Evolutionary conservation across 2,113 vertebrate species (phyloP).

Genomic region (Casuarius casuarius): DNA sequence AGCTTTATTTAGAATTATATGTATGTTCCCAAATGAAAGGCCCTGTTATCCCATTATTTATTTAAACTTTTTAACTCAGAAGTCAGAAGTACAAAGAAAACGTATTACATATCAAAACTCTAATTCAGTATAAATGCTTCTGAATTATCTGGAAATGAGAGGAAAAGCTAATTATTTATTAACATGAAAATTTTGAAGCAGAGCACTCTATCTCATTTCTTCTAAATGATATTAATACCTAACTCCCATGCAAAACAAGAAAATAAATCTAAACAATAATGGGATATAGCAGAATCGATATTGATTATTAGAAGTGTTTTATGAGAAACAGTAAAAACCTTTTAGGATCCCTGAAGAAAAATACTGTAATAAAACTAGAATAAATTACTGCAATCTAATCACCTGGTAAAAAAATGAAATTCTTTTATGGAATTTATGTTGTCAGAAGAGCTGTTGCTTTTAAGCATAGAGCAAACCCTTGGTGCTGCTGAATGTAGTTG

Average conservation of each 20-base stretch:
- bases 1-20: background rate
- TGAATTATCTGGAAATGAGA: background rate
- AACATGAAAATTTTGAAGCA: conserved; percentile 3
- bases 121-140: background rate
- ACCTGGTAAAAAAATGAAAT: conserved; percentile 67
- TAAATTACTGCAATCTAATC: conserved; percentile 66
- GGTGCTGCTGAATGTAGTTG: background rate
- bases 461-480: background rate
- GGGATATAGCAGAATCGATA: conserved; percentile 58
- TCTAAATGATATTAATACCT: conserved; percentile 39
- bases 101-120: background rate
- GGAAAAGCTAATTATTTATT: conserved; percentile 4
- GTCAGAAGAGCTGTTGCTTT: conserved; percentile 21
- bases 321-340: conserved; percentile 53
- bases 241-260: conserved; percentile 53
- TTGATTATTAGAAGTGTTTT: conserved; percentile 70
- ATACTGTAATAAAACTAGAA: conserved; percentile 41
- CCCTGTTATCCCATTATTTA: background rate
- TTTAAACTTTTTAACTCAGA: background rate
- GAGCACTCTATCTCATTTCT: conserved; percentile 20
- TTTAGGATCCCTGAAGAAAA: conserved; percentile 18
- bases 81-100: background rate
- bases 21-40: background rate
- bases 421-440: conserved; percentile 42
- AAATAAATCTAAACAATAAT: conserved; percentile 68